A percentile compares a stretch with the other conserved stretches of the same genome.
Evolutionary conservation across 2,888 invertebrate species (phyloP).

Genomic region (Polyploca ridens): DNA sequence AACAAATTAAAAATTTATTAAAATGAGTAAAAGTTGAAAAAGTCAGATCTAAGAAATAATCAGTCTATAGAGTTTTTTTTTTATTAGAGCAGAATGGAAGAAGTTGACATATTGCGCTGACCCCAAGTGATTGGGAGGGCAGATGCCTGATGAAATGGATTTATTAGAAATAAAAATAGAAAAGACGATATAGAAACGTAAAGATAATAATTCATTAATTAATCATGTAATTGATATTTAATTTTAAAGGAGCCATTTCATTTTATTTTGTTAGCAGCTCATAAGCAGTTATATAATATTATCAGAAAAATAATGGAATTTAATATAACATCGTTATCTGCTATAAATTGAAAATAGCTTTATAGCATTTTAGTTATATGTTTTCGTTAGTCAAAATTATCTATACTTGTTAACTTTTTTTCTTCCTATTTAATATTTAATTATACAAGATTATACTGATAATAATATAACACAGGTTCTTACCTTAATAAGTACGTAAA

Average conservation of each 20-base stretch:
- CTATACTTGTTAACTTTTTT: background rate
- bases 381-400: background rate
- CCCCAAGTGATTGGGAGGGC: too few species aligned
- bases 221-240: background rate
- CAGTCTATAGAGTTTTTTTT: slow-evolving; percentile 29
- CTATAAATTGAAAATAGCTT: background rate
- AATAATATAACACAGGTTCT: background rate
- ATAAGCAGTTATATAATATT: background rate
- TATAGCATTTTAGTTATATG: background rate
- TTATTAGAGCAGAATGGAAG: too few species aligned
- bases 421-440: background rate
- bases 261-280: too few species aligned
- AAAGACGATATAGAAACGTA: slow-evolving; percentile 1
- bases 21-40: slow-evolving; percentile 17
- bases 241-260: background rate
- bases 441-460: background rate
- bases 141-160: too few species aligned
- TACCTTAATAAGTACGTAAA: background rate
- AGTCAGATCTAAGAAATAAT: slow-evolving; percentile 32
- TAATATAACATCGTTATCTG: background rate
- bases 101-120: too few species aligned
- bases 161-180: slow-evolving; percentile 18
- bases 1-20: slow-evolving; percentile 4
- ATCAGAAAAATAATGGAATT: background rate
- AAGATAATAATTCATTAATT: background rate